Evolutionary conservation across 1,140 invertebrate species (phyloP).

Genomic region (Pseudomyrmex concolor): DNA sequence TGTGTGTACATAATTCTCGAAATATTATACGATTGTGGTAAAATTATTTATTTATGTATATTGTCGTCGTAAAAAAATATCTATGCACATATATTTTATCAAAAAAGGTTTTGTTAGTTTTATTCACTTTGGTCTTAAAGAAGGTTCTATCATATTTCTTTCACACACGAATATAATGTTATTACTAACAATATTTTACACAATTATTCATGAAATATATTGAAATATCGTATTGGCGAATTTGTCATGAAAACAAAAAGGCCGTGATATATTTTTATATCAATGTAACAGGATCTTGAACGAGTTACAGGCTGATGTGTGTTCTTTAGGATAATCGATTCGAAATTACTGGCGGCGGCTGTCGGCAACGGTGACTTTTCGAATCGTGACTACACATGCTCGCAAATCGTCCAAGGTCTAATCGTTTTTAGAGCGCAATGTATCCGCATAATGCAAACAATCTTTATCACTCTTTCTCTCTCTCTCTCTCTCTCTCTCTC

Average conservation of each 20-base stretch:
- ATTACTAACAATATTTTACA: too few relatives aligned
- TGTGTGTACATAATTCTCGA: background rate
- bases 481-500: background rate
- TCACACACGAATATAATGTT: too few relatives aligned
- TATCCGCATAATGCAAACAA: slow-evolving; percentile 46
- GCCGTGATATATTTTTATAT: background rate
- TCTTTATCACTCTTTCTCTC: background rate
- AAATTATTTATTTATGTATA: background rate
- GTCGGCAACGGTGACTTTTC: background rate
- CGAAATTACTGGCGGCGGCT: slow-evolving; percentile 18
- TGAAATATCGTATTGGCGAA: background rate
- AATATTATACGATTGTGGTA: background rate
- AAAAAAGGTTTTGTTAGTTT: background rate
- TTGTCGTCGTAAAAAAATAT: background rate
- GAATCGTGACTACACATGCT: slow-evolving; percentile 20
- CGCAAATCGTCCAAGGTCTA: slow-evolving; percentile 15
- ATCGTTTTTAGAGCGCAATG: slow-evolving; percentile 20
- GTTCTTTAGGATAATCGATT: slow-evolving; percentile 28
- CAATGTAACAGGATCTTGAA: slow-evolving; percentile 4
- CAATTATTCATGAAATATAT: background rate
- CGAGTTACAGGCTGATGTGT: slow-evolving; percentile 6
- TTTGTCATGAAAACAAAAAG: background rate
- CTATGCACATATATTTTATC: background rate
- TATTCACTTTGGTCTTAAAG: too few relatives aligned
- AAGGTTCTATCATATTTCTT: background rate